phyloP scores from a whole-genome alignment of 2,888 invertebrate genomes.

The Heteromyza rotundicornis region DNA sequence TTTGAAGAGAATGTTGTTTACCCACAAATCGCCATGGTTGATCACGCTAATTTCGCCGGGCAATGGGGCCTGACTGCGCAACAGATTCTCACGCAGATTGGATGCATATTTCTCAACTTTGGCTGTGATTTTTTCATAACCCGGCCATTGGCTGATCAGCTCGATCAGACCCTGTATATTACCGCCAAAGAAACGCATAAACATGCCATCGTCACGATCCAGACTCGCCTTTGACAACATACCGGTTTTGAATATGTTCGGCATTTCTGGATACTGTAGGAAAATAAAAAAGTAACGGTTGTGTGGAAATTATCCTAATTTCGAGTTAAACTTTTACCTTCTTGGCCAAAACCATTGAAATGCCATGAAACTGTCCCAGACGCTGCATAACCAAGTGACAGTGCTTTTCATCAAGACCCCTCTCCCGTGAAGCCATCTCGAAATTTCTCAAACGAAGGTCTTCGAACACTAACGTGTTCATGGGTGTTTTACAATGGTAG shows the following conservation, averaged over 20 bases:
- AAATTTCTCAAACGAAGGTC: constrained; percentile 63
- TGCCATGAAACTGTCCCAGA: constrained; percentile 66
- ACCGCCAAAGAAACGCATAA: constrained; percentile 40
- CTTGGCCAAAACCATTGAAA: constrained; percentile 64
- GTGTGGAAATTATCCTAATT: background rate
- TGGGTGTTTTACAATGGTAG: constrained; percentile 41
- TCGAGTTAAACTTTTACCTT: constrained; percentile 58
- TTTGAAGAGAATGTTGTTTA: constrained; percentile 65
- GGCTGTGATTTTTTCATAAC: constrained; percentile 59
- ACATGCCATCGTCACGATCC: constrained; percentile 35
- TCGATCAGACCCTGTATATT: constrained; percentile 43
- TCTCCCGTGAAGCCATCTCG: constrained; percentile 64
- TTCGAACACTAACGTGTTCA: constrained; percentile 51
- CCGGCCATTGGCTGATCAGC: constrained; percentile 59
- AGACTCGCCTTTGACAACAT: constrained; percentile 42
- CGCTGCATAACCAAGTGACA: constrained; percentile 64
- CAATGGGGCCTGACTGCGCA: constrained; percentile 40
- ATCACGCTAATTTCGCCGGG: constrained; percentile 57
- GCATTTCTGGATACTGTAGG: constrained; percentile 40
- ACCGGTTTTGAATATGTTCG: constrained; percentile 40
- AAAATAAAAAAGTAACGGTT: background rate
- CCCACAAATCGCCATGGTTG: constrained; percentile 66
- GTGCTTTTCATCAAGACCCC: constrained; percentile 66
- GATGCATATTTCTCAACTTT: constrained; percentile 47
- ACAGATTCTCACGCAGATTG: constrained; percentile 39